phyloP scores from a whole-genome alignment of 2,797 vertebrate genomes.

The Carapus acus region DNA sequence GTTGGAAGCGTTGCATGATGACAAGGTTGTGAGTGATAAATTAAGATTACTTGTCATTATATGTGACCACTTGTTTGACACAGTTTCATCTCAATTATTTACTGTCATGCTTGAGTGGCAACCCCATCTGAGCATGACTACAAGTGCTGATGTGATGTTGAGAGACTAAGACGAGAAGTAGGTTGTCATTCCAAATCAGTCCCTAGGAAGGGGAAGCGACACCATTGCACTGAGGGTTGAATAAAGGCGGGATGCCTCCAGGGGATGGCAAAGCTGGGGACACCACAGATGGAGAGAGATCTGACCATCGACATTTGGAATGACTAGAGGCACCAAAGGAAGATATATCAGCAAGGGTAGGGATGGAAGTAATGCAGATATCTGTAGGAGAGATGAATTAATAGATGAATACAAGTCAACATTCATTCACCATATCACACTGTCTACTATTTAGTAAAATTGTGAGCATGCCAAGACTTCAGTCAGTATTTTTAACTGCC shows the following conservation, averaged over 20 bases:
- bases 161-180: not conserved
- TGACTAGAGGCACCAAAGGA: too few species aligned
- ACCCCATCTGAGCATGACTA: conserved; percentile 2
- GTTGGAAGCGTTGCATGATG: conserved; percentile 6
- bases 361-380: too few species aligned
- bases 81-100: not conserved
- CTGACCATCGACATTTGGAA: too few species aligned
- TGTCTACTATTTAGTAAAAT: too few species aligned
- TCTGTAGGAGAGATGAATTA: too few species aligned
- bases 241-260: conserved; percentile 3
- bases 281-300: too few species aligned
- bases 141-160: not conserved
- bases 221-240: conserved; percentile 6
- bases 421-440: too few species aligned
- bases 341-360: too few species aligned
- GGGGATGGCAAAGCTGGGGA: too few species aligned
- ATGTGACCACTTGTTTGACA: not conserved
- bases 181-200: conserved; percentile 17
- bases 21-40: not conserved
- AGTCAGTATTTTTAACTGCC: too few species aligned
- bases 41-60: not conserved
- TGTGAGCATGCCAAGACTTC: too few species aligned
- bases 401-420: too few species aligned
- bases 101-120: not conserved
- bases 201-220: conserved; percentile 17